Percentiles rank a stretch among this genome's conserved stretches.
Conservation (phyloP, 2,113 vertebrate genomes). For the Apistogramma diplotaenia region DNA sequence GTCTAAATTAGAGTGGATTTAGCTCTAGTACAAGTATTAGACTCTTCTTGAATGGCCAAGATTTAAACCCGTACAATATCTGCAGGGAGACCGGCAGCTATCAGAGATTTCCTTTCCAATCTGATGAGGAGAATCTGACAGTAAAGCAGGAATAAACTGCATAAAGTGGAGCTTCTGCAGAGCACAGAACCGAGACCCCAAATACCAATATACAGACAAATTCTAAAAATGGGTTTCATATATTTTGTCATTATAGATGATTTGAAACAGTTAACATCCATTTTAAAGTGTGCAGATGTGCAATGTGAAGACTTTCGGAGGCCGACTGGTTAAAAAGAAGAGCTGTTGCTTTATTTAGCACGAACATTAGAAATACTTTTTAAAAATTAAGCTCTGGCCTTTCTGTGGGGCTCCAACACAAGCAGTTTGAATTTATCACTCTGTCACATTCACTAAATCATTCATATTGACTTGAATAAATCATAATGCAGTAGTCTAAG, state of each 20-base stretch:
- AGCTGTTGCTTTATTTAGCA: neutral
- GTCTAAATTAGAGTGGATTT: neutral
- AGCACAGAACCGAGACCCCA: neutral
- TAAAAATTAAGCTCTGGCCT: conserved; percentile 18
- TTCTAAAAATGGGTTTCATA: neutral
- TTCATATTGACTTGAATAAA: conserved; percentile 71
- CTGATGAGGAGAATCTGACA: neutral
- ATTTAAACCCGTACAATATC: neutral
- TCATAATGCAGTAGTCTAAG: conserved; percentile 49
- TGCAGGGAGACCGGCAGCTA: neutral
- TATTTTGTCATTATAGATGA: neutral
- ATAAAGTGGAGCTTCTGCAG: no score
- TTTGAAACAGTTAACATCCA: neutral
- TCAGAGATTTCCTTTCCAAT: neutral
- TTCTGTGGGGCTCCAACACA: conserved; percentile 6
- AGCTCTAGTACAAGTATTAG: neutral
- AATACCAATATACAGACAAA: neutral
- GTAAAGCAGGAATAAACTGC: neutral
- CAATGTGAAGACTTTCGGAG: neutral
- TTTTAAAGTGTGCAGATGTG: neutral
- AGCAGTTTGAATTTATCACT: conserved; percentile 44
- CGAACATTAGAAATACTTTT: neutral
- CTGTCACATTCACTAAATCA: conserved; percentile 60
- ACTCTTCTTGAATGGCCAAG: neutral
- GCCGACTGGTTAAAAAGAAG: neutral